phyloP scores from a whole-genome alignment of 2,113 vertebrate genomes.

The Dissostichus mawsoni region DNA sequence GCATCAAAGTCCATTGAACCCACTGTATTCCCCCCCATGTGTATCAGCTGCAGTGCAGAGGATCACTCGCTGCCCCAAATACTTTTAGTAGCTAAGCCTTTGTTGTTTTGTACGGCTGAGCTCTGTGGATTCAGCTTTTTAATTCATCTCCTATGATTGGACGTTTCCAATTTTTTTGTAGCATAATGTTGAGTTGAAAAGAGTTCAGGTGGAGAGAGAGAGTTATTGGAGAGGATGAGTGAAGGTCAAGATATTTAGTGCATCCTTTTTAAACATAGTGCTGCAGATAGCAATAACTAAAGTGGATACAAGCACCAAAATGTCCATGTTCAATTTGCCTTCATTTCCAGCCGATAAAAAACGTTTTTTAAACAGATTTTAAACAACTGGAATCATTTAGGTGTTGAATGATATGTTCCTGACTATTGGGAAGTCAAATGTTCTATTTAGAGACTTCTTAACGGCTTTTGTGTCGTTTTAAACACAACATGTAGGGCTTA shows the following conservation, averaged over 20 bases:
- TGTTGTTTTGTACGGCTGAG: slow-evolving; percentile 49
- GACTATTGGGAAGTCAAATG: no score
- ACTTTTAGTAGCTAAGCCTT: slow-evolving; percentile 15
- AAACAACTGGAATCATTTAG: no score
- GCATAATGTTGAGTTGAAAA: slow-evolving; percentile 3
- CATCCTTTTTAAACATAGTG: no score
- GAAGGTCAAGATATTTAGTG: slow-evolving; percentile 51
- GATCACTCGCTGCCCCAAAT: background rate
- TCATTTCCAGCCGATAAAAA: no score
- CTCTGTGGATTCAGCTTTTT: slow-evolving; percentile 24
- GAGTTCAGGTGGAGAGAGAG: slow-evolving; percentile 32
- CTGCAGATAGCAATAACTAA: no score
- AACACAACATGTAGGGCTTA: no score
- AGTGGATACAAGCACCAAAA: no score
- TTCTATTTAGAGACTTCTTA: no score
- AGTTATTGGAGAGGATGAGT: slow-evolving; percentile 20
- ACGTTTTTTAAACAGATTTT: no score
- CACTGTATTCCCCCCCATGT: slow-evolving; percentile 24
- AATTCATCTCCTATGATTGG: slow-evolving; percentile 48
- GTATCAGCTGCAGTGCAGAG: slow-evolving; percentile 35
- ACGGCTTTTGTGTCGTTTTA: no score
- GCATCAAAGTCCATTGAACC: slow-evolving; percentile 5
- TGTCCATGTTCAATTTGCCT: no score
- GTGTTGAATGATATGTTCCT: no score
- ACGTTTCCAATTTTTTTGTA: slow-evolving; percentile 38